Percentiles rank a stretch among this genome's conserved stretches.
Conservation (phyloP, 2,888 invertebrate species). For the Eilema depressum region DNA sequence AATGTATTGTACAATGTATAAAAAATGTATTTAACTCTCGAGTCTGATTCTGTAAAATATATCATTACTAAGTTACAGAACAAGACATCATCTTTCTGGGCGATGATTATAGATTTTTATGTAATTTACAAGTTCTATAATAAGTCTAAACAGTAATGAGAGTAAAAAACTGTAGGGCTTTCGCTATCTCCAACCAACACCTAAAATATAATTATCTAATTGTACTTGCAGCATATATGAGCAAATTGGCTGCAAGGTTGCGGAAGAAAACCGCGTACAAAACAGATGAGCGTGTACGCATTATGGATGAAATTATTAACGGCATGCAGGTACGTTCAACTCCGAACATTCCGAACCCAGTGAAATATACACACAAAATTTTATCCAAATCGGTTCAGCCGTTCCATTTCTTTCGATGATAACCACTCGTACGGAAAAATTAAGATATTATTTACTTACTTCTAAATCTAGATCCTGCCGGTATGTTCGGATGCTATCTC, state of each 20-base stretch:
- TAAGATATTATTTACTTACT: too few species aligned
- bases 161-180: neutral
- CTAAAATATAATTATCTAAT: constrained; percentile 7
- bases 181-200: too few species aligned
- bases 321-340: constrained; percentile 94
- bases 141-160: neutral
- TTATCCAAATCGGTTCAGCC: too few species aligned
- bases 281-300: constrained; percentile 95
- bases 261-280: constrained; percentile 93
- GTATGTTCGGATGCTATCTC: too few species aligned
- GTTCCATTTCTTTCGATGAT: too few species aligned
- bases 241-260: constrained; percentile 88
- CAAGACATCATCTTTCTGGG: neutral
- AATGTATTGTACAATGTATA: too few species aligned
- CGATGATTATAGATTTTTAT: neutral
- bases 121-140: neutral
- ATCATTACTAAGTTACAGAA: neutral
- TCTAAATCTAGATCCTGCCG: too few species aligned
- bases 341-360: too few species aligned
- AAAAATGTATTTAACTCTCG: neutral
- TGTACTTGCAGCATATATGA: constrained; percentile 85
- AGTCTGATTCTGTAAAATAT: neutral
- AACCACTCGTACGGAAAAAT: too few species aligned
- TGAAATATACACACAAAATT: too few species aligned
- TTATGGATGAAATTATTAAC: constrained; percentile 97